Evolutionary conservation across 2,888 invertebrate species (phyloP).

Genomic region (Pimpla rufipes): DNA sequence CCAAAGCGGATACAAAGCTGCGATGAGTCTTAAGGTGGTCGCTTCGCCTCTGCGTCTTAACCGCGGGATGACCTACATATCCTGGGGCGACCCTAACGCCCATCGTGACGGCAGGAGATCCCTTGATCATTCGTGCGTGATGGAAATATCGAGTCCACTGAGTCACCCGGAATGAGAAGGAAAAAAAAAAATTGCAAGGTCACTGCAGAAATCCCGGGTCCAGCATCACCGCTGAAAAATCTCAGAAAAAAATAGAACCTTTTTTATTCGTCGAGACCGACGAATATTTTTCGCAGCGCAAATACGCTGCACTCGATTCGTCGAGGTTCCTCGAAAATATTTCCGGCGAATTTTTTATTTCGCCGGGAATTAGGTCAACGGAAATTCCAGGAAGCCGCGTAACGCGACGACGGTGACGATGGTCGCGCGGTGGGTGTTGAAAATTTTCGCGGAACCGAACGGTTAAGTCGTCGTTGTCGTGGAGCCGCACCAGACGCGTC

Average conservation of each 20-base stretch:
- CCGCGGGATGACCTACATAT: slow-evolving; percentile 3
- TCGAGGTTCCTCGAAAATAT: too few species aligned
- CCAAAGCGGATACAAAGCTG: not conserved
- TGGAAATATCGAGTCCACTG: not conserved
- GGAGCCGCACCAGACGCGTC: too few species aligned
- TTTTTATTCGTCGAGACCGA: too few species aligned
- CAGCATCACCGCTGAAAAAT: not conserved
- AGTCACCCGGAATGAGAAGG: not conserved
- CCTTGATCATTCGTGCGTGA: not conserved
- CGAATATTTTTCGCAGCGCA: too few species aligned
- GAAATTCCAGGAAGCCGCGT: too few species aligned
- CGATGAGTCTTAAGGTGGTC: not conserved
- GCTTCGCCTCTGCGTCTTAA: not conserved
- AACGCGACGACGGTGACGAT: too few species aligned
- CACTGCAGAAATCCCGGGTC: not conserved
- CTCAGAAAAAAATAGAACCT: not conserved
- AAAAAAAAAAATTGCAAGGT: not conserved
- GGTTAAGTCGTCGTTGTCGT: too few species aligned
- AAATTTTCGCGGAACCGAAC: not conserved
- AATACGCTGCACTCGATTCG: too few species aligned
- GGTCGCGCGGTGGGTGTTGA: too few species aligned
- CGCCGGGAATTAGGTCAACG: too few species aligned
- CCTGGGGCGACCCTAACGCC: not conserved
- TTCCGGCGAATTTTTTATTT: too few species aligned
- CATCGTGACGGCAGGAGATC: not conserved